phyloP scores from a whole-genome alignment of 2,888 invertebrate species.

The Drosophila barbarae region DNA sequence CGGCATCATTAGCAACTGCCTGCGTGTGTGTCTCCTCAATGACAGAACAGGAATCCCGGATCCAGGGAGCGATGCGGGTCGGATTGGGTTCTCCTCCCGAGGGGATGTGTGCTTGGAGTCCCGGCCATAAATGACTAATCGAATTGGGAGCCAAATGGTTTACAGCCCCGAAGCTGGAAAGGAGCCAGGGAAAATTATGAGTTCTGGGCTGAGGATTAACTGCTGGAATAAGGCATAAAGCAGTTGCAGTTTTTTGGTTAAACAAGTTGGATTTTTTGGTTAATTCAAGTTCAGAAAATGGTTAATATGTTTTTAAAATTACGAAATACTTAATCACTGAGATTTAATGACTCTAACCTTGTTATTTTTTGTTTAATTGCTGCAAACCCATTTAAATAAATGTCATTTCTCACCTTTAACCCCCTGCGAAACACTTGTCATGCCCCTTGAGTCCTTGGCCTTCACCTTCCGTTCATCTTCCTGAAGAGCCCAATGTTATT shows the following conservation, averaged over 20 bases:
- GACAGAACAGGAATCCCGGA: conserved; percentile 31
- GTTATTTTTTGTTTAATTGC: neutral
- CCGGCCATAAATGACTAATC: conserved; percentile 48
- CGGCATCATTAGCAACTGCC: conserved; percentile 68
- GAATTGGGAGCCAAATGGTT: conserved; percentile 51
- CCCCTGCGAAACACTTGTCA: conserved; percentile 14
- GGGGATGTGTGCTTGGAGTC: conserved; percentile 2
- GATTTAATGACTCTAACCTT: neutral
- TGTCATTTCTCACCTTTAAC: neutral
- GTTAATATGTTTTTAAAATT: neutral
- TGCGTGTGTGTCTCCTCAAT: conserved; percentile 45
- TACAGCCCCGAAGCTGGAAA: conserved; percentile 16
- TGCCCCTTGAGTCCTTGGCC: neutral
- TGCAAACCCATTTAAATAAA: conserved; percentile 2
- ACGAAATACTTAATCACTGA: neutral
- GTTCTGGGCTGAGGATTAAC: conserved; percentile 4
- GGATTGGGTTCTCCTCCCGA: neutral
- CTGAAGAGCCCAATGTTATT: conserved; percentile 40
- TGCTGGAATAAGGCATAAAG: neutral
- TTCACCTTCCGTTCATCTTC: conserved; percentile 10
- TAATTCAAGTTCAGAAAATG: neutral
- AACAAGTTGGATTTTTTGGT: neutral
- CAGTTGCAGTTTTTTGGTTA: neutral
- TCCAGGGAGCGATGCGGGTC: conserved; percentile 31
- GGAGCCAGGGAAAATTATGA: conserved; percentile 8